phyloP scores from a whole-genome alignment of 1,140 invertebrate genomes.

The Melitaea cinxia region DNA sequence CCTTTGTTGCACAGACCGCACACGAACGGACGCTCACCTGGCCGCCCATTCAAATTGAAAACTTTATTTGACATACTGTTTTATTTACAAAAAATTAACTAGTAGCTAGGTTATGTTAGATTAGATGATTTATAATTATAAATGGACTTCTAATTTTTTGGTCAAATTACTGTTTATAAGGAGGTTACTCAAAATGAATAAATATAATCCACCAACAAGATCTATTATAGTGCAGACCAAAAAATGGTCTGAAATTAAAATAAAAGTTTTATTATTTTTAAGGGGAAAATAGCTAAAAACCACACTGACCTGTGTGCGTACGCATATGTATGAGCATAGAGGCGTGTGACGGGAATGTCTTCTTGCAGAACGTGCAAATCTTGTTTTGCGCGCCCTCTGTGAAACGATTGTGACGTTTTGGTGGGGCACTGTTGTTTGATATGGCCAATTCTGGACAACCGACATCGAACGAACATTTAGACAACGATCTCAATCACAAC shows the following conservation, averaged over 20 bases:
- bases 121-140: too few species aligned
- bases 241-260: too few species aligned
- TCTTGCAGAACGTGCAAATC: constrained; percentile 87
- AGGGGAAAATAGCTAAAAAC: not conserved
- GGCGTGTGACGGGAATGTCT: constrained; percentile 89
- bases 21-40: constrained; percentile 85
- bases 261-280: too few species aligned
- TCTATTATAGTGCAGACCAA: too few species aligned
- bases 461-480: constrained; percentile 73
- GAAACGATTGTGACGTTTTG: constrained; percentile 82
- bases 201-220: too few species aligned
- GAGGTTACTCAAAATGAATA: too few species aligned
- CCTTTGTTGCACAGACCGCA: constrained; percentile 89
- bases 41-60: too few species aligned
- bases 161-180: too few species aligned
- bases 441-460: constrained; percentile 87
- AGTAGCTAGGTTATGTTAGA: too few species aligned
- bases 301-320: constrained; percentile 84
- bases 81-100: too few species aligned
- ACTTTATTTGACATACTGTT: too few species aligned
- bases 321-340: constrained; percentile 89
- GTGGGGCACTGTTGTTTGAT: constrained; percentile 87
- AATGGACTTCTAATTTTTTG: too few species aligned
- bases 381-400: constrained; percentile 85
- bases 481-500: constrained; percentile 38